phyloP scores from a whole-genome alignment of 2,113 vertebrate species.

The Prunella himalayana region DNA sequence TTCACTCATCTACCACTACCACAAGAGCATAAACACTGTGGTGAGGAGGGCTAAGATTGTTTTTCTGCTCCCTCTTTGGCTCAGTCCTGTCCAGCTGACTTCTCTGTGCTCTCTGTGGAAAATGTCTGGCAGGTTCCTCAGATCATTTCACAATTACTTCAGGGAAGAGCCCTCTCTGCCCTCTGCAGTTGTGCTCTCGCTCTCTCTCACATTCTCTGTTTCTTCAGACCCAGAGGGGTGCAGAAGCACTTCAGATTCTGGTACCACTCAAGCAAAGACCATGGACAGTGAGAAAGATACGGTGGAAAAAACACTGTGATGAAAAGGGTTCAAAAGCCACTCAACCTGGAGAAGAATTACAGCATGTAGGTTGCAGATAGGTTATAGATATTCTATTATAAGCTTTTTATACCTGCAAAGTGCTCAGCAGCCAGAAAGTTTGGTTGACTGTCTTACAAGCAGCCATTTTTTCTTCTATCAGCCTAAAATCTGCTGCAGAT shows the following conservation, averaged over 20 bases:
- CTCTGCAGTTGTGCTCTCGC: not conserved
- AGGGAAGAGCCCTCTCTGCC: not conserved
- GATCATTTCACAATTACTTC: not conserved
- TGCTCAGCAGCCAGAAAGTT: not conserved
- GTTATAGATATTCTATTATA: not conserved
- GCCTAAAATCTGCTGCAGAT: not conserved
- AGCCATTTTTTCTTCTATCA: not conserved
- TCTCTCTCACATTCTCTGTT: not conserved
- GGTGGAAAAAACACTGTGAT: not conserved
- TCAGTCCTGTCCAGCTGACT: not conserved
- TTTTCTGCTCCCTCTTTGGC: not conserved
- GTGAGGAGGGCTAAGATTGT: not conserved
- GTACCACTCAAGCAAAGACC: not conserved
- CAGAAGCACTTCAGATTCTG: not conserved
- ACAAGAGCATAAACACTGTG: not conserved
- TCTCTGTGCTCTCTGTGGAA: not conserved
- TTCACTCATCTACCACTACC: not conserved
- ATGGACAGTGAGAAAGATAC: not conserved
- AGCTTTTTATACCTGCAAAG: not conserved
- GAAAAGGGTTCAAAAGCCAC: not conserved
- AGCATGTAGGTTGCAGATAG: not conserved
- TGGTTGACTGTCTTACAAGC: not conserved
- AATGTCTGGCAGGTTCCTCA: not conserved
- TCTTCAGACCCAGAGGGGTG: not conserved
- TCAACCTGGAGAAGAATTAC: not conserved